Evolutionary conservation across 2,888 invertebrate species (phyloP), one percentile per base, ranked within the genome.

Genomic region (Brachylomia viminalis): DNA sequence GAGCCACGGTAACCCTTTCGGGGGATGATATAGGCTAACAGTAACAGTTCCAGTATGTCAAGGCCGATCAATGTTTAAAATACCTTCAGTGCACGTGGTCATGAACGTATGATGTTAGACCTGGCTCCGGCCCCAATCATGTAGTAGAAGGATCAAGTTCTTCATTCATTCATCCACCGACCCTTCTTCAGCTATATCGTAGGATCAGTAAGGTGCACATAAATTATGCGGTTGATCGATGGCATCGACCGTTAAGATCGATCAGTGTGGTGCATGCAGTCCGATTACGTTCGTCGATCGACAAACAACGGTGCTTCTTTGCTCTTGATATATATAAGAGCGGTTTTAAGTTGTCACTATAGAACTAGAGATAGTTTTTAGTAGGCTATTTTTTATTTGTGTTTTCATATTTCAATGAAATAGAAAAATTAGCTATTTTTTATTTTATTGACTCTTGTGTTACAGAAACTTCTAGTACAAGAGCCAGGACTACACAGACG

Each of bases 291-390:
- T 66, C 10, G n/a, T n/a, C 56, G 49, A 30, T 66, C 15, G 23
- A 49, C 2, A 23, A 23, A 66, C 15, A 15, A 17, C 15, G 0
- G 33, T 45, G n/a, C 15, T 45, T 66, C 20, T 47, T 4, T 52
- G 38, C 52, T 72, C 52, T 72, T 27, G 17, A 38, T 38, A 72
- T 27, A 38, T 5, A 38, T 38, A 23, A 72, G 49, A 72, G 38
- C 23, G 27, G 11, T 72, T 72, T 72, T 52, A 72, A 72, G 27
- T 71, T 71, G 27, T 23, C 38, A 27, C 23, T 30, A 67, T 17
- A 23, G 30, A 52, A 72, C 8, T 17, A 54, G 8, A 8, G 17
- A 27, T 49, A 0, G 23, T 42, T 52, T 13, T 30, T 52, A 17
- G 11, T 38, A 49, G 27, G 17, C 15, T 72, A 11, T 17, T 30